A percentile compares a stretch with the other conserved stretches of the same genome.
Evolutionary conservation across 2,888 invertebrate species (phyloP).

Genomic region (Halocaridina rubra): DNA sequence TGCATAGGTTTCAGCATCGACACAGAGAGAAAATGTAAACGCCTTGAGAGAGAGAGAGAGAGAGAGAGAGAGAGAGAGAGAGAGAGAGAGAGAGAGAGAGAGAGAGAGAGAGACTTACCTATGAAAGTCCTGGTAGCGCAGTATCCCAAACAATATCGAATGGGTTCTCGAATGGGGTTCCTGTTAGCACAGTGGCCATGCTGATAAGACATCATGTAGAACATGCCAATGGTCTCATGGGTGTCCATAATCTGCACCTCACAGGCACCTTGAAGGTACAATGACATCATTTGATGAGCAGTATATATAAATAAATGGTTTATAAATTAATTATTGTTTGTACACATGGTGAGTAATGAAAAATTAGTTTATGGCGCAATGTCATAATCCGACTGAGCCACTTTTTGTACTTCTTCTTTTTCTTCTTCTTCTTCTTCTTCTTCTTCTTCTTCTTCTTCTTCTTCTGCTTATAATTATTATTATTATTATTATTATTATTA

Average conservation of each 20-base stretch:
- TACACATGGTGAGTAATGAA: too few species aligned
- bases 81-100: not conserved
- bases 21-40: too few species aligned
- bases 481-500: too few species aligned
- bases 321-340: too few species aligned
- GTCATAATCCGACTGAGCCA: not conserved
- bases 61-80: not conserved
- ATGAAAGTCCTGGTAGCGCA: slow-evolving; percentile 38
- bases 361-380: too few species aligned
- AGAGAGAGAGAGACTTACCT: not conserved
- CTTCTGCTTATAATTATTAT: too few species aligned
- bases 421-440: not conserved
- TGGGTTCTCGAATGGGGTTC: slow-evolving; percentile 19
- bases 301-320: too few species aligned
- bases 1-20: too few species aligned
- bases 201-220: slow-evolving; percentile 45
- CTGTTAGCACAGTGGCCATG: slow-evolving; percentile 53
- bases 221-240: slow-evolving; percentile 49
- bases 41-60: too few species aligned
- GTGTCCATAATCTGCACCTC: not conserved
- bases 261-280: slow-evolving; percentile 17
- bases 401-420: not conserved
- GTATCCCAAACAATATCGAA: slow-evolving; percentile 45
- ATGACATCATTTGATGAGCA: not conserved
- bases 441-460: not conserved